Base-by-base conservation (phyloP, 92 coral and sea anemone species). In the Epizoanthus illoricatus region DNA sequence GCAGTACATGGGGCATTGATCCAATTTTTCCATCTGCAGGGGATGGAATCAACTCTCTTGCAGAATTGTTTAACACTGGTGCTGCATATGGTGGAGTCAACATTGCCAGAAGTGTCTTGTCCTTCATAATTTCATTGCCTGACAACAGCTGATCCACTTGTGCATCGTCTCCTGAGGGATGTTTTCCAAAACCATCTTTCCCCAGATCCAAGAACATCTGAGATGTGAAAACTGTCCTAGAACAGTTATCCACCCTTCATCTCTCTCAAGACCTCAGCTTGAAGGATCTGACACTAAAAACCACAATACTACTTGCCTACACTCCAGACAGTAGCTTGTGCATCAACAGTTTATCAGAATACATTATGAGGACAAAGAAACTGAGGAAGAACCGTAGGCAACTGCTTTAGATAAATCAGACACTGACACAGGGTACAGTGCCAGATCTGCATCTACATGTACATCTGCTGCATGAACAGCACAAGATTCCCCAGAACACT, bases 181-280 rank as follows among this genome's bases (percentile, higher is more conserved):
- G 33, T 62, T 15, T 62, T 62, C 19, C 33, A 23, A 62, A 19
- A 19, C 28, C 66, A 4, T n/a, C 28, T 13, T 10, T 62, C 7
- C 33, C 7, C 33, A 71, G 87, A 2, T 79, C 89, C 57, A n/a
- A 74, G 28, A 80, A 59, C 40, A 86, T 86, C 33, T 91, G 89
- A 89, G 89, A 91, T 84, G 87, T 91, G 4, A 41, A 85, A 16
- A 76, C 47, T 61, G 95, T 86, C 7, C 78, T 90, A 10, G 16
- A 80, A 15, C 79, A 88, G 59, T 52, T 88, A 28, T 71, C 72
- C 54, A 74, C 87, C 23, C 72, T 91, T 20, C 83, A 73, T 36
- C 89, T 90, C 4, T 84, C 80, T 67, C 69, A 75, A 21, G 61
- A 24, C 59, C 89, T 89, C 42, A 45, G 60, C 85, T 79, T 84